Base-by-base conservation (phyloP, 2,113 vertebrate genomes). In the Telmatochromis brichardi region DNA sequence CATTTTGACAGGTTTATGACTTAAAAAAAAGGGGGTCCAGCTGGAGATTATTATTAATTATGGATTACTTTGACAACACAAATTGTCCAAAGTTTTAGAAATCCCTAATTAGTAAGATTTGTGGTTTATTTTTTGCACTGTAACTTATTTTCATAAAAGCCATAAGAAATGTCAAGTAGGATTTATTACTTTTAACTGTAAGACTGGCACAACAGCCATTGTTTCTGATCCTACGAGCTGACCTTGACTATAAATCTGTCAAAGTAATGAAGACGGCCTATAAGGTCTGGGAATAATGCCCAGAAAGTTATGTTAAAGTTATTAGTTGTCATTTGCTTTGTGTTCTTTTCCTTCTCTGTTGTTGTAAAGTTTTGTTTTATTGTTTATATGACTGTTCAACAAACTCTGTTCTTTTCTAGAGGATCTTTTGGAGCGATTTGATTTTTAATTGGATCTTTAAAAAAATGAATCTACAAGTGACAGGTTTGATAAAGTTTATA, bases 371-470 rank as follows among this genome's bases (percentile, higher is more conserved):
- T 58, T 31, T 58, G 57, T 17, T 4, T 58, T 58, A 31, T 31
- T 58, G 57, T 60, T 60, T 60, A 60, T 58, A 9, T 9, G 57
- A 60, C 57, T 60, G 2, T 31, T 31, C 26, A 60, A 60, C 26
- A 60, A 60, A 31, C 13, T 60, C 7, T 60, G 57, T 60, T 60
- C 53, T 55, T 55, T 23, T 55, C 53, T 0, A 23, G 53, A 55
- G 0, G 53, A 23, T 55, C 53, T 55, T 55, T 1, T 55, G n/a
- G n/a, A 55, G 11, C 2, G 4, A 55, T 23, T 55, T 55, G 53
- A 55, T 55, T 55, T 55, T 13, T 55, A 55, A 26, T 26, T 26
- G 57, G 57, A 60, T 60, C 26, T 60, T 58, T 58, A 17, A 31
- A 31, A 31, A 31, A 17, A 31, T 17, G 0, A 31, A 9, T 60